Conservation (phyloP, 2,888 invertebrate species). For the Dorcus parallelipipedus region DNA sequence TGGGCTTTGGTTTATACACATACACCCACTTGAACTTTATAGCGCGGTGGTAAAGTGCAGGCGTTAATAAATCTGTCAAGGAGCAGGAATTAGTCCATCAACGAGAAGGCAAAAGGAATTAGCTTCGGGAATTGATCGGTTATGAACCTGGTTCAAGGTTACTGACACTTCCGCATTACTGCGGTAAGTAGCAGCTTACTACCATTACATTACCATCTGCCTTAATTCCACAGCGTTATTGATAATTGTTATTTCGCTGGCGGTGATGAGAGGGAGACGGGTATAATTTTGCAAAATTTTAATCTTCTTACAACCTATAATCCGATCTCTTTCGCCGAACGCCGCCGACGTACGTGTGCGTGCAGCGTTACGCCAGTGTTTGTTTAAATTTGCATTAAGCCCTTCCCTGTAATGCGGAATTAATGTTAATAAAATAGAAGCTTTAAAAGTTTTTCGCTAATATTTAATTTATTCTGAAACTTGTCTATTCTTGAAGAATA, state of each 20-base stretch:
- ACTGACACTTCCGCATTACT: neutral
- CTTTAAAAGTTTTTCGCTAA: no score
- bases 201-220: neutral
- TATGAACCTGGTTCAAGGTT: neutral
- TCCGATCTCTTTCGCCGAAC: neutral
- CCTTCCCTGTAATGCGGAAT: no score
- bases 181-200: neutral
- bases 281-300: neutral
- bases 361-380: neutral
- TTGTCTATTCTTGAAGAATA: no score
- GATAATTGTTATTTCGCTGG: neutral
- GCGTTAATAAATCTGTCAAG: neutral
- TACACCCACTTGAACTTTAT: neutral
- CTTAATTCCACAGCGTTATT: neutral
- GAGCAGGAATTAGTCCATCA: conserved; percentile 1
- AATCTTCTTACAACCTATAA: neutral
- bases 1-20: neutral
- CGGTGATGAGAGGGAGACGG: neutral
- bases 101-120: neutral
- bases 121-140: neutral
- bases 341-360: neutral
- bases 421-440: no score
- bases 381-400: neutral
- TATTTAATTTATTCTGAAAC: no score
- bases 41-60: neutral